Evolutionary conservation across 2,113 vertebrate genomes (phyloP), one percentile per base, ranked within the genome.

Genomic region (Micronycteris hirsuta): DNA sequence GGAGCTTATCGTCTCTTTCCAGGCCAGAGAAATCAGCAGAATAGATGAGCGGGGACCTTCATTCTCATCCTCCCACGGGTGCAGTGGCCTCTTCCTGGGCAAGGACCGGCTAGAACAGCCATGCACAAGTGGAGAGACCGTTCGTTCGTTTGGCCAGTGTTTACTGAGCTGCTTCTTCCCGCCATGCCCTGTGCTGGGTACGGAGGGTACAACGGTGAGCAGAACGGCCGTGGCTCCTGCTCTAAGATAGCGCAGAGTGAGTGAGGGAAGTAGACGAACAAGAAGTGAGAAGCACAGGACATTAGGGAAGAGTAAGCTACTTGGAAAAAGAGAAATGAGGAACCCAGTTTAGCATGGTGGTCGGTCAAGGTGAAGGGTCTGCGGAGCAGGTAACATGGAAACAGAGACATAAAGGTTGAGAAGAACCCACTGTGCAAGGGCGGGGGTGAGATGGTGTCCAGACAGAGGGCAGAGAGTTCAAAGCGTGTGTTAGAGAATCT

Each of bases 91-190:
- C 20, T 38, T 67, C 14, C 4, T 10, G 24, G 61, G 12, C 45
- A 43, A 6, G 52, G 49, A 63, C 6, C 58, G 45, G 76, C 76
- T 90, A 15, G 54, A 31, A 52, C 4, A 5, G 52, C 43, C n/a
- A 7, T 4, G 38, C 74, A 33, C 0, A 0, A 41, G 33, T 28
- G 13, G 20, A 41, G 49, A 82, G 19, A 65, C 11, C 24, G 6
- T n/a, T 36, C 13, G 20, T 61, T 87, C 63, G 77, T 7, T 63
- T 68, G 52, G 1, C 12, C n/a, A 74, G 9, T 9, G 19, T 31
- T 61, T 67, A 1, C 14, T 43, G 38, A 65, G 41, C 38, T 68
- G 61, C 68, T 68, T 2, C 73, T 56, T 71, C 52, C 17, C 63
- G 12, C 28, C 81, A 45, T 1, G 1, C 28, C 17, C 36, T 63